Evolutionary conservation across 53 echinoderm and acorn worm genomes (phyloP).

Genomic region (Actinopyga echinites): DNA sequence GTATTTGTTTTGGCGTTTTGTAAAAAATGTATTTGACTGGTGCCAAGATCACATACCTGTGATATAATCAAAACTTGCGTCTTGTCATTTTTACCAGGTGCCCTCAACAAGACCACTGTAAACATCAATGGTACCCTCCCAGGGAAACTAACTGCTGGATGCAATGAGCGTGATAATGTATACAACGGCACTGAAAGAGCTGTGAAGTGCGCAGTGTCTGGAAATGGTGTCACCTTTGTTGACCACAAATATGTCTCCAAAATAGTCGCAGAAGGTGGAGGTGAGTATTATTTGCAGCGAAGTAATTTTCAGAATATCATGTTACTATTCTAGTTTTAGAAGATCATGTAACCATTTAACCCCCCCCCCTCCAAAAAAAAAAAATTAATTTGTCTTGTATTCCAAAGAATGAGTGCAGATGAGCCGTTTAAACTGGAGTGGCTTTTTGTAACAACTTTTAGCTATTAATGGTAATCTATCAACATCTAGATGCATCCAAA

Average conservation of each 20-base stretch:
- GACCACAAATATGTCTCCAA: slow-evolving; percentile 74
- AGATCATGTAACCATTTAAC: too few species aligned
- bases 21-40: too few species aligned
- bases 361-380: too few species aligned
- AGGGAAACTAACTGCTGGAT: slow-evolving; percentile 50
- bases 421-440: too few species aligned
- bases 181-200: slow-evolving; percentile 64
- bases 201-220: slow-evolving; percentile 58
- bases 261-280: not conserved
- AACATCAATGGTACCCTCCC: slow-evolving; percentile 85
- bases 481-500: too few species aligned
- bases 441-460: too few species aligned
- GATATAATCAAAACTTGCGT: not conserved
- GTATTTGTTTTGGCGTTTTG: too few species aligned
- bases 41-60: not conserved
- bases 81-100: slow-evolving; percentile 46
- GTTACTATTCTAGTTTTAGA: too few species aligned
- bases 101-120: slow-evolving; percentile 66
- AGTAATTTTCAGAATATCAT: too few species aligned
- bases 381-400: too few species aligned
- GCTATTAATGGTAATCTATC: too few species aligned
- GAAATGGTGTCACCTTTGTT: slow-evolving; percentile 76
- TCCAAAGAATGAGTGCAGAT: too few species aligned
- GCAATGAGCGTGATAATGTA: slow-evolving; percentile 30
- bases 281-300: not conserved